These are phyloP conservation scores for Enteromius argenteus DNA, from an alignment of 2,797 vertebrate genomes.

Conservation along the genomic window DNA sequence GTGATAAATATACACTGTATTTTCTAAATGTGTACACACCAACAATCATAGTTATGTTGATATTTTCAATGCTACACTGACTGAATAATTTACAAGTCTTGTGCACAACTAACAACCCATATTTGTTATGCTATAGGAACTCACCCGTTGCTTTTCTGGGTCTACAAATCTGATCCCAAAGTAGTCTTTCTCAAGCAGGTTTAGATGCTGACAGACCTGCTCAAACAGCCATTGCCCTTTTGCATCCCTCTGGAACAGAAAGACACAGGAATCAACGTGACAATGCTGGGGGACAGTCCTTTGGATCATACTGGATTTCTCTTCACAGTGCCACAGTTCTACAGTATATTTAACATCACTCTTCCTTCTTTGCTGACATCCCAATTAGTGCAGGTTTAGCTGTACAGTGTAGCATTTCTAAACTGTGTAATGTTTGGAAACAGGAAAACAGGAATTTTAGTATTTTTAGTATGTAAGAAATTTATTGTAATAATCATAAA, in stretches of 20 bases:
- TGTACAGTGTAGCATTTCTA: background rate
- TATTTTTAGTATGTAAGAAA: no score
- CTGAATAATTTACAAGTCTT: background rate
- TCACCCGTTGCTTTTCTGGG: slow-evolving; percentile 95
- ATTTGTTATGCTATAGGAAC: slow-evolving; percentile 54
- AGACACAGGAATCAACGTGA: background rate
- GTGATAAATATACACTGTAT: background rate
- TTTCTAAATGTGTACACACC: background rate
- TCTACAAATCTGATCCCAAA: slow-evolving; percentile 96
- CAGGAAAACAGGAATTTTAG: background rate
- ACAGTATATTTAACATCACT: background rate
- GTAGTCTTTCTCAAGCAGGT: slow-evolving; percentile 97
- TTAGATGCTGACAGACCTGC: slow-evolving; percentile 95
- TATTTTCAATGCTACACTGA: background rate
- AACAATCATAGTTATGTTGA: background rate
- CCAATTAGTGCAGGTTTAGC: background rate
- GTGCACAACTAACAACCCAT: background rate
- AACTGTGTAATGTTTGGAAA: background rate
- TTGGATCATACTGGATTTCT: background rate
- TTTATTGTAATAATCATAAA: no score
- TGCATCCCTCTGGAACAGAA: slow-evolving; percentile 87
- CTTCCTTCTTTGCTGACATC: background rate
- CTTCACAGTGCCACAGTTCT: background rate
- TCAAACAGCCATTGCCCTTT: slow-evolving; percentile 96
- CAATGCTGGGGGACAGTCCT: background rate